Percentiles rank a stretch among this genome's conserved stretches.
These are phyloP conservation scores for Tetraneura akinire DNA, from an alignment of 1,140 invertebrate genomes.

Conservation along the genomic window DNA sequence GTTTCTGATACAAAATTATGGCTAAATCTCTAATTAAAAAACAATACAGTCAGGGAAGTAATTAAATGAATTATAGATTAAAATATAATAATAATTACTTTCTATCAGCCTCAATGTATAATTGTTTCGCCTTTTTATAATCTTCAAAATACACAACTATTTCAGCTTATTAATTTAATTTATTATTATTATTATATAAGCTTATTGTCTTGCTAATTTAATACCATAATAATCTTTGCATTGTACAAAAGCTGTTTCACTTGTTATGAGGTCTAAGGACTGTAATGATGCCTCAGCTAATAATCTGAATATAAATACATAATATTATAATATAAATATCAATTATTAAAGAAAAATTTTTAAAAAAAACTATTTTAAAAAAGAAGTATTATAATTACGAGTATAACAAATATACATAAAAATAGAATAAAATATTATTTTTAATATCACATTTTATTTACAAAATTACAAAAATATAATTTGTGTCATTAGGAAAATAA, in stretches of 20 bases:
- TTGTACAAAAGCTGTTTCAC: slow-evolving; percentile 92
- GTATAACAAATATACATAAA: too few relatives aligned
- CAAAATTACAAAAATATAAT: too few relatives aligned
- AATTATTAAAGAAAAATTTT: too few relatives aligned
- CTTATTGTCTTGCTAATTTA: slow-evolving; percentile 84
- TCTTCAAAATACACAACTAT: slow-evolving; percentile 88
- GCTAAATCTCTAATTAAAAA: slow-evolving; percentile 78
- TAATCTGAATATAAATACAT: slow-evolving; percentile 69
- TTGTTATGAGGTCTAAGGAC: slow-evolving; percentile 82
- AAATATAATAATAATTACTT: slow-evolving; percentile 62
- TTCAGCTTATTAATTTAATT: slow-evolving; percentile 86
- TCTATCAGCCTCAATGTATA: slow-evolving; percentile 90
- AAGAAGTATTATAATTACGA: too few relatives aligned
- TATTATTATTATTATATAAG: slow-evolving; percentile 81
- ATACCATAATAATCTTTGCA: slow-evolving; percentile 88
- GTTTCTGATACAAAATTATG: slow-evolving; percentile 80
- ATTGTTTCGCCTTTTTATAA: slow-evolving; percentile 91
- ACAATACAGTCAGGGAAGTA: not conserved
- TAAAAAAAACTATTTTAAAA: too few relatives aligned
- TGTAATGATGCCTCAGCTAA: slow-evolving; percentile 89
- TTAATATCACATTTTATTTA: too few relatives aligned
- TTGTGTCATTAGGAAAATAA: too few relatives aligned
- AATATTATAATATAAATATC: not conserved
- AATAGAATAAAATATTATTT: too few relatives aligned
- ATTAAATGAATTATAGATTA: not conserved